Evolutionary conservation across 2,888 invertebrate genomes (phyloP), one percentile per base, ranked within the genome.

Genomic region (Crossocerus cetratus): DNA sequence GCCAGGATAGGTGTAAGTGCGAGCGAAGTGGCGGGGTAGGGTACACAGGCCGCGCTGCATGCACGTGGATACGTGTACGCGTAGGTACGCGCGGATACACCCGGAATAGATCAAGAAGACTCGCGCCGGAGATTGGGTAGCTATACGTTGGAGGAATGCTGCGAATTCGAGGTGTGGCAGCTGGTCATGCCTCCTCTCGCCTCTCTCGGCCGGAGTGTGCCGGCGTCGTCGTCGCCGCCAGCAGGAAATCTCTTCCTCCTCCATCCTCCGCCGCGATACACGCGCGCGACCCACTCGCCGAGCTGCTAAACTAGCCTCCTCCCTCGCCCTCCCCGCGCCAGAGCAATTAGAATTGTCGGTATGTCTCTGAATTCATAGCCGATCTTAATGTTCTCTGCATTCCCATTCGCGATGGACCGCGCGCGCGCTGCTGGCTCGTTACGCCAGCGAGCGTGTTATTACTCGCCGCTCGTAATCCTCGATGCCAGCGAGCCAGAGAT

Each of bases 141-240:
- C 32, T 32, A 32, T 70, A 76, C 65, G 69, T 66, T 55, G 76
- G 54, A 72, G 86, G 88, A 86, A 88, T 88, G 86, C 84, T 77
- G 86, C 84, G 85, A 86, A 87, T 88, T 88, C 85, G 85, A 88
- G 88, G 88, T 86, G 88, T 87, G 88, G 86, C 86, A 67, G 61
- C 59, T 42, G 60, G 49, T 32, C 45, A 58, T 66, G 53, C 60
- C 60, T 67, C 32, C 63, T 59, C 64, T 58, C 44, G 23, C 64
- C 49, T 61, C 49, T 49, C 49, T 49, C 49, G 3, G 49, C 16
- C 16, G 16, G 3, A 16, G 14, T 49, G 49, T 16, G 49, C 62
- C 76, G 58, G 3, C 45, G n/a, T 5, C n/a, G 16, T n/a, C 16
- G n/a, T 45, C 45, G n/a, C 45, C 45, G 49, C 8, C n/a, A 32